Base-by-base conservation (phyloP, 2,888 invertebrate species). In the Leptothorax acervorum region DNA sequence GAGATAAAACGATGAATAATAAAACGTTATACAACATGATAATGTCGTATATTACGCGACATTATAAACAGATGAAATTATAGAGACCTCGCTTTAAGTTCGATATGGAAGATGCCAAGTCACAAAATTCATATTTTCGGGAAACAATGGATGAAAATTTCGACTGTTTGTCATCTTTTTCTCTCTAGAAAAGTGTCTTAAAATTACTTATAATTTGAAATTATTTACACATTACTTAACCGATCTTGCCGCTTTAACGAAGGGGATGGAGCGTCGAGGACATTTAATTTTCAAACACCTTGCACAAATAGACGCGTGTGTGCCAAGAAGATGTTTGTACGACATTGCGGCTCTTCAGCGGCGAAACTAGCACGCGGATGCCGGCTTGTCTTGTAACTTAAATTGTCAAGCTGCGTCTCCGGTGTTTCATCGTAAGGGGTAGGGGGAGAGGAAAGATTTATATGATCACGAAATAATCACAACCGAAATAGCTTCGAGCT, bases 401-500 rank as follows among this genome's bases (percentile, higher is more conserved):
- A 79, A 79, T 71, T 71, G 60, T 79, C 79, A 71, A 60, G 60
- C 60, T 28, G 23, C 23, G 79, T 79, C 71, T 48, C 60, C 79
- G 65, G 23, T 39, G 79, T 70, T 70, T 70, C 70, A 79, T 71
- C 71, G 55, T 35, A 5, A 5, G 18, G 0, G 15, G 9, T 0
- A 23, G 8, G 48, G 28, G 28, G 28, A 35, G 35, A 35, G 45
- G 45, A 23, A 71, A 71, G 79, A 79, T 79, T 79, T 79, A 79
- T 79, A 79, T 62, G 79, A 79, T 79, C 79, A 60, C 60, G 79
- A 79, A 79, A 79, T 79, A 79, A 79, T 79, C 79, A 71, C 60
- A 28, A 71, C 79, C 71, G 71, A 79, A 79, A 79, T 79, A 79
- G 71, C 79, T 71, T 45, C 79, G 79, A 79, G 70, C 71, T 79